Conservation (phyloP, 2,113 vertebrate species). For the Poeciliopsis prolifica region DNA sequence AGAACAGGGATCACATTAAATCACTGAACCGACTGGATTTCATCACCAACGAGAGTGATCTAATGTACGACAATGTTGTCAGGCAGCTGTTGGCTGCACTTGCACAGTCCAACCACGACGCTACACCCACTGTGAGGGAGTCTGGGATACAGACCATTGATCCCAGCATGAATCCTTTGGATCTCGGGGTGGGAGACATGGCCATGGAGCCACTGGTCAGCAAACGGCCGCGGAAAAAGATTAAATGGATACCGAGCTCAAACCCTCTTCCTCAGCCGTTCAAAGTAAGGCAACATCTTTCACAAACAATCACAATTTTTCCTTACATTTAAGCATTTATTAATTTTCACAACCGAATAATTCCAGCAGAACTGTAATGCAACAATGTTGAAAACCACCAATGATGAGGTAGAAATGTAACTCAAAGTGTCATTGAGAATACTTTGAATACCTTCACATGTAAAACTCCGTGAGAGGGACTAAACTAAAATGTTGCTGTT, state of each 20-base stretch:
- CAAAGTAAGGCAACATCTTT: conserved; percentile 75
- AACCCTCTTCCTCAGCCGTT: conserved; percentile 96
- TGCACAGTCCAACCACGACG: conserved; percentile 96
- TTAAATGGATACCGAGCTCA: conserved; percentile 93
- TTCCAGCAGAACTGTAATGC: not conserved
- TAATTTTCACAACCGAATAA: not conserved
- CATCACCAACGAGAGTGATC: conserved; percentile 97
- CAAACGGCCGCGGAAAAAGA: conserved; percentile 95
- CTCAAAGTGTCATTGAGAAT: not conserved
- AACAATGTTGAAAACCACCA: not conserved
- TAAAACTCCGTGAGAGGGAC: not conserved
- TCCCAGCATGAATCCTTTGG: conserved; percentile 88
- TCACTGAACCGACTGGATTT: conserved; percentile 97
- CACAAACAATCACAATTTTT: not conserved
- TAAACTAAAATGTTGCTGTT: not conserved
- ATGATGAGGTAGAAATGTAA: not conserved
- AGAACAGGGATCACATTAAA: conserved; percentile 99
- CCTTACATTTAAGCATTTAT: not conserved
- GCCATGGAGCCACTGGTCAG: conserved; percentile 87
- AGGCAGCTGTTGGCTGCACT: conserved; percentile 93
- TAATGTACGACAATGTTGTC: conserved; percentile 99
- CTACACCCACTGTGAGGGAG: conserved; percentile 93
- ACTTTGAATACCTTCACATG: not conserved
- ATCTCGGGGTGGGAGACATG: conserved; percentile 86
- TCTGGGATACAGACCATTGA: conserved; percentile 92